Conservation (phyloP, 2,888 invertebrate species). For the Caradrina kadenii region DNA sequence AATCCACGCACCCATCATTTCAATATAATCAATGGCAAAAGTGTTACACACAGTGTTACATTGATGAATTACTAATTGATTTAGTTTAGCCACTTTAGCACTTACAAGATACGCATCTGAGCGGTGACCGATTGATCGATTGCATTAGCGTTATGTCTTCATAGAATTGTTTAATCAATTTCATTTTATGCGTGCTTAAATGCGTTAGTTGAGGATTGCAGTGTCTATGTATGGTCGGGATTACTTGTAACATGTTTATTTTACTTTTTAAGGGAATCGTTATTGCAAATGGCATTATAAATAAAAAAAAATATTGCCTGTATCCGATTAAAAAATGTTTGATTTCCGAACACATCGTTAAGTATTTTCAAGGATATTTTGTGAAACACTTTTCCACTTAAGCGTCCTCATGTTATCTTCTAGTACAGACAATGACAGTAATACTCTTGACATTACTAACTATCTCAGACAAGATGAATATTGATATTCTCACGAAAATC, state of each 20-base stretch:
- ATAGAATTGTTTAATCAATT: constrained; percentile 37
- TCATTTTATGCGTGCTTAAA: constrained; percentile 20
- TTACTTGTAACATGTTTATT: constrained; percentile 1
- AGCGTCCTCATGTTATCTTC: constrained; percentile 18
- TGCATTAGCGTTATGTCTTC: constrained; percentile 23
- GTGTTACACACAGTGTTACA: constrained; percentile 28
- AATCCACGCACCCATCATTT: not conserved
- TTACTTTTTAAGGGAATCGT: not conserved
- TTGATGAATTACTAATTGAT: constrained; percentile 45
- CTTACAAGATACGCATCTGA: constrained; percentile 28
- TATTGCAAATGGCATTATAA: not conserved
- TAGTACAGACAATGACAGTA: constrained; percentile 44
- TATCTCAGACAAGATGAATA: constrained; percentile 1
- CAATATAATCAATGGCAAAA: constrained; percentile 20
- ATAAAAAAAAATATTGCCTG: too few species aligned
- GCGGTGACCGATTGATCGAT: constrained; percentile 28
- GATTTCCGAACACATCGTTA: constrained; percentile 1
- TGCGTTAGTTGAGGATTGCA: constrained; percentile 23
- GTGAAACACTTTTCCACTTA: constrained; percentile 22
- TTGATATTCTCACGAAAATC: constrained; percentile 11
- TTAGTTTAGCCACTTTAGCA: constrained; percentile 42
- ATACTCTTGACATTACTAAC: constrained; percentile 44
- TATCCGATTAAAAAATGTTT: not conserved
- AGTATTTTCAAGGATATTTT: constrained; percentile 16
- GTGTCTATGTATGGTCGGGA: constrained; percentile 5